Evolutionary conservation across 1,140 invertebrate genomes (phyloP), one percentile per base, ranked within the genome.

Genomic region (Aleiodes sp.): DNA sequence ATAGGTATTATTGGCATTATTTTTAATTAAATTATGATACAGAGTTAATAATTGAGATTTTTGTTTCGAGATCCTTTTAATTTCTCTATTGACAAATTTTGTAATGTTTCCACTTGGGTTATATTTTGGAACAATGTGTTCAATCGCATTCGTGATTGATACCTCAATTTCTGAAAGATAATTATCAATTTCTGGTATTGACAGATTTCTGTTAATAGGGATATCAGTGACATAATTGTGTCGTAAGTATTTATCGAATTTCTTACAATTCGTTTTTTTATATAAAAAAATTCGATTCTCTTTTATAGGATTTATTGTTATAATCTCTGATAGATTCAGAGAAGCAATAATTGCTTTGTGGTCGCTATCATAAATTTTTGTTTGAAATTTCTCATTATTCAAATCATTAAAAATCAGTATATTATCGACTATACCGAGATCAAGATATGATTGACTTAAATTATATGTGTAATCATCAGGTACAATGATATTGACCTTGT

Each of bases 331-430:
- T n/a, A 41, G 14, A 6, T 41, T 41, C 39, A 41, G 39, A n/a
- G 3, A 4, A 19, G 24, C 9, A 7, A 9, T 46, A 2, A 21
- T 2, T 19, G 62, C 70, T 2, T 26, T 37, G 21, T 69, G 66
- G 35, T 69, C 61, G 39, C 66, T 72, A 61, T 72, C 70, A 33
- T 69, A 72, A 0, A 31, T 33, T 0, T 65, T 65, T 14, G 66
- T 72, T 60, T 21, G 1, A 6, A 68, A 19, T 65, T 72, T 72
- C 1, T 37, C 8, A 6, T 33, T 21, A 1, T 26, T 24, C 28
- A 29, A 9, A 8, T 62, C 28, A 2, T 12, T 1, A 19, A 68
- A 8, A 4, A 6, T 7, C 2, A 68, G 57, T 46, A 56, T 43
- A 1, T 24, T 2, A 43, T 68, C 66, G 6, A 37, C 12, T 0